Base-by-base conservation (phyloP, 2,888 invertebrate genomes). In the Parascotia fuliginaria region DNA sequence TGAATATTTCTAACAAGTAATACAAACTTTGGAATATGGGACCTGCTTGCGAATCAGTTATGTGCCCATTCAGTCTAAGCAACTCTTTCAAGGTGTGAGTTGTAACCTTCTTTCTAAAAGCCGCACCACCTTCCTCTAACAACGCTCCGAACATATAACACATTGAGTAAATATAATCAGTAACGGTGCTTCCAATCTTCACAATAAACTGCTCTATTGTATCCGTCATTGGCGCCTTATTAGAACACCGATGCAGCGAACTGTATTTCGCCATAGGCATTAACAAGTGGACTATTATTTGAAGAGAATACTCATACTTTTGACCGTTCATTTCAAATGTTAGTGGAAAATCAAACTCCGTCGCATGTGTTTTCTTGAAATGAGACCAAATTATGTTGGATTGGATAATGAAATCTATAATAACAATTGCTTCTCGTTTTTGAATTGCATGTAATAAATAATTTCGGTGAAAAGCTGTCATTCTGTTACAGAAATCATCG, bases 271-370 rank as follows among this genome's bases (percentile, higher is more conserved):
- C 16, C 24, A 76, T 32, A 0, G 80, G 79, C 22, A 72, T 50
- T 9, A 73, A 9, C 9, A 73, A 43, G n/a, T 65, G 53, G n/a
- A 60, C 34, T 11, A 77, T 47, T 7, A 79, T 64, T 47, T 81
- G 81, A 34, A 73, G 62, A 7, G 69, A 66, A 3, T 77, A 54
- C 9, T 66, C 63, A n/a, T 68, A 70, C 12, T 55, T 65, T 14
- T 63, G 65, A 3, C 79, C 80, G 42, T 75, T 69, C 36, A 69
- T 68, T 44, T 75, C 72, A 54, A 79, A 77, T 11, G 60, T 64
- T 3, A 67, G 45, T n/a, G 71, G 66, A n/a, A 64, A 54, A 12
- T 48, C 48, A 0, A 60, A 9, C 15, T 46, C 54, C 3, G 45
- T 42, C 7, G 48, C 45, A 37, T 53, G 45, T 9, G 49, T 39